phyloP scores from a whole-genome alignment of 2,113 vertebrate genomes.

The Psittacus erithacus region DNA sequence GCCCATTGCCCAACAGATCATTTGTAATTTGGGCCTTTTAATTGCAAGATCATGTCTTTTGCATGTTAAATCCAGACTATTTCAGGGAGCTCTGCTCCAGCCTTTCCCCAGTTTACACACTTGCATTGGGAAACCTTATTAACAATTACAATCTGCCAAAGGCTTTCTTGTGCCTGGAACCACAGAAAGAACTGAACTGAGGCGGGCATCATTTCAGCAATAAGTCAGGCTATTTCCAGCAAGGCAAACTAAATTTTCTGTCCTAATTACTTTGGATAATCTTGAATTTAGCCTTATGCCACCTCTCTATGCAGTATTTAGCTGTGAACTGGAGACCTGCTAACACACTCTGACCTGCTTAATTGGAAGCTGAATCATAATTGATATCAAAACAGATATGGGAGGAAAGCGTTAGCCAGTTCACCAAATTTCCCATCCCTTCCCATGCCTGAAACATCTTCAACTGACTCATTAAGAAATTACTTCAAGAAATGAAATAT shows the following conservation, averaged over 20 bases:
- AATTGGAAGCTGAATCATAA: conserved; percentile 54
- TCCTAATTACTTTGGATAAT: conserved; percentile 59
- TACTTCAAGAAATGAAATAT: conserved; percentile 28
- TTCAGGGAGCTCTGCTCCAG: background rate
- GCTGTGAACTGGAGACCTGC: conserved; percentile 13
- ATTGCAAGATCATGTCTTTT: background rate
- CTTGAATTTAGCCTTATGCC: conserved; percentile 53
- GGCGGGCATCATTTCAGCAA: conserved; percentile 38
- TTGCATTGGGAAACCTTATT: conserved; percentile 42
- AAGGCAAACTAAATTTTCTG: conserved; percentile 54
- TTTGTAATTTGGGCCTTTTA: background rate
- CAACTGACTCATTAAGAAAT: conserved; percentile 46
- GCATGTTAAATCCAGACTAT: background rate
- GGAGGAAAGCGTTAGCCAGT: conserved; percentile 45
- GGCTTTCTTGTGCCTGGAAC: conserved; percentile 48
- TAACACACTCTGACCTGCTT: conserved; percentile 29
- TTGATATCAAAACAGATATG: conserved; percentile 57
- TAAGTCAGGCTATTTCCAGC: conserved; percentile 45
- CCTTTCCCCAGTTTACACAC: conserved; percentile 4
- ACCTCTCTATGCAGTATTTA: conserved; percentile 11
- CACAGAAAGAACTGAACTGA: conserved; percentile 12
- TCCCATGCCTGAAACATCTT: conserved; percentile 17
- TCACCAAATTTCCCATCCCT: conserved; percentile 15
- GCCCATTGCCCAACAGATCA: background rate
- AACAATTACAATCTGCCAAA: conserved; percentile 46